Evolutionary conservation across 2,888 invertebrate genomes (phyloP).

Genomic region (Thera britannica): DNA sequence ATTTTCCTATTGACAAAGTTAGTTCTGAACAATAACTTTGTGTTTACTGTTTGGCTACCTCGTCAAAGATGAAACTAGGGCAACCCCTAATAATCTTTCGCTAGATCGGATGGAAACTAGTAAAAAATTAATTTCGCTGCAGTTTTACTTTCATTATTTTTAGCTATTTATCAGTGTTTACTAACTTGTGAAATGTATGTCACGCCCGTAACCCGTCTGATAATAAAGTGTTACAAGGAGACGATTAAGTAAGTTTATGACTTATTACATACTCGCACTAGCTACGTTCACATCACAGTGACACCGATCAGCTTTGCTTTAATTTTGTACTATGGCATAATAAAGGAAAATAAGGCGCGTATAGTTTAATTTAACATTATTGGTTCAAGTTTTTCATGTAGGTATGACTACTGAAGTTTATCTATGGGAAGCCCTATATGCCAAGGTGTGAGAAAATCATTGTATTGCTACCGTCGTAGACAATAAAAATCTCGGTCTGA

Average conservation of each 20-base stretch:
- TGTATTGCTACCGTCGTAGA: too few relatives aligned
- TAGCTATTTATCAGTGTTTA: slow-evolving; percentile 57
- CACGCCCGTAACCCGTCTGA: slow-evolving; percentile 77
- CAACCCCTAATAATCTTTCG: neutral
- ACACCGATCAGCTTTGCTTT: slow-evolving; percentile 31
- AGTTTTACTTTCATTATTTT: slow-evolving; percentile 14
- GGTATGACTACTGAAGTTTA: too few relatives aligned
- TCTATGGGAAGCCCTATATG: too few relatives aligned
- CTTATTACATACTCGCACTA: slow-evolving; percentile 54
- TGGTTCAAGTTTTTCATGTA: too few relatives aligned
- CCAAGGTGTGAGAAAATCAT: too few relatives aligned
- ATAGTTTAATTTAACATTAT: too few relatives aligned
- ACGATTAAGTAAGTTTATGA: slow-evolving; percentile 74
- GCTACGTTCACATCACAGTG: slow-evolving; percentile 43
- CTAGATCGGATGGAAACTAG: slow-evolving; percentile 19
- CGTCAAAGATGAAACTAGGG: neutral
- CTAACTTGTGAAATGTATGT: slow-evolving; percentile 68
- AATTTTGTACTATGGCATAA: neutral
- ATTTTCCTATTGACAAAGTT: slow-evolving; percentile 5
- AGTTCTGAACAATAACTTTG: neutral
- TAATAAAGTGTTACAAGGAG: slow-evolving; percentile 81
- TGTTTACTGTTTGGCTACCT: neutral
- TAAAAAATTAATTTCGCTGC: slow-evolving; percentile 44
- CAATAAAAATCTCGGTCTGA: too few relatives aligned
- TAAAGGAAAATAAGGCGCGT: too few relatives aligned